Conservation (phyloP, 1,140 invertebrate genomes). For the Diuraphis noxia region DNA sequence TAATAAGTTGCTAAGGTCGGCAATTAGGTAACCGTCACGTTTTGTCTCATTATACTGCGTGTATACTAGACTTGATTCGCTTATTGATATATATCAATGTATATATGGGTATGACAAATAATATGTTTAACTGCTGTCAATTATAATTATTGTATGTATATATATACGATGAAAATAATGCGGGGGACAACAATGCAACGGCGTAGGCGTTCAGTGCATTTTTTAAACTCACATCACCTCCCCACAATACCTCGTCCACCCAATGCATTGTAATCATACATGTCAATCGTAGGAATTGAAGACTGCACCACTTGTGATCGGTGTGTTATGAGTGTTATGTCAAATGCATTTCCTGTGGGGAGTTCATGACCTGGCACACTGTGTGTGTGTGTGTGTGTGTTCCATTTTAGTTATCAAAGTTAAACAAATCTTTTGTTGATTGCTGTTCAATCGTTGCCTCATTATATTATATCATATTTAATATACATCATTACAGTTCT, state of each 20-base stretch:
- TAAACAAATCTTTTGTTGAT: too few relatives aligned
- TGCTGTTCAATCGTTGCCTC: too few relatives aligned
- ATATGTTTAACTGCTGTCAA: background rate
- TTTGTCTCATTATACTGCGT: background rate
- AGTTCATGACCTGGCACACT: background rate
- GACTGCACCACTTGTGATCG: background rate
- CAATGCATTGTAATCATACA: background rate
- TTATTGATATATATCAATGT: background rate
- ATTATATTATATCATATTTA: too few relatives aligned
- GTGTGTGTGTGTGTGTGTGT: background rate
- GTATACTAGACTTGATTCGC: background rate
- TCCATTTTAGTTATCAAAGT: too few relatives aligned
- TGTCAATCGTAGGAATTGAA: background rate
- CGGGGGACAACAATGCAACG: background rate
- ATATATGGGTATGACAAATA: background rate
- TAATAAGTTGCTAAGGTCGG: conserved; percentile 1
- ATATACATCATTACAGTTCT: too few relatives aligned
- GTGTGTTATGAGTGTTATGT: background rate
- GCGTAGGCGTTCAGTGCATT: background rate
- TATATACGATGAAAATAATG: background rate
- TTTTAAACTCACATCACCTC: background rate
- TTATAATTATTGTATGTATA: background rate
- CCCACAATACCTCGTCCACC: too few relatives aligned
- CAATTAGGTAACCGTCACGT: background rate
- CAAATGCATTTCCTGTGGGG: background rate